A percentile compares a stretch with the other conserved stretches of the same genome.
Evolutionary conservation across 1,140 invertebrate genomes (phyloP).

Genomic region (Sitobion miscanthi): DNA sequence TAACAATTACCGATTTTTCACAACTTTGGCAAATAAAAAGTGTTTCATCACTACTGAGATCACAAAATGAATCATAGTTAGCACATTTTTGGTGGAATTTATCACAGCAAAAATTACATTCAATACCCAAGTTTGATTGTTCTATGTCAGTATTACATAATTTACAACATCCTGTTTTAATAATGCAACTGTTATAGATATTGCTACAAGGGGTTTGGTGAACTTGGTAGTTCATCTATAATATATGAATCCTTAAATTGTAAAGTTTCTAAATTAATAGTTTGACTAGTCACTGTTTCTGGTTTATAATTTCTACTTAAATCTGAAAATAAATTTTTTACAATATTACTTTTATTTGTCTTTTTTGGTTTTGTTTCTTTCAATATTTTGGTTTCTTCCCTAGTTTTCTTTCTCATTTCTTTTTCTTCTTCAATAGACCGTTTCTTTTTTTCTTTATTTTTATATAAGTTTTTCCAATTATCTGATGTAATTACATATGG

Average conservation of each 20-base stretch:
- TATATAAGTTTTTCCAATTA: conserved; percentile 11
- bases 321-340: neutral
- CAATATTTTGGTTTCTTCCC: neutral
- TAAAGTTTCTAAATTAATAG: neutral
- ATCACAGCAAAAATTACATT: conserved; percentile 17
- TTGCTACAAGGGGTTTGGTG: too few species aligned
- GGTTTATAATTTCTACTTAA: neutral
- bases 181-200: neutral
- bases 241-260: neutral
- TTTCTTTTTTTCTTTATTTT: neutral
- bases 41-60: neutral
- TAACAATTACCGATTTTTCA: conserved; percentile 3
- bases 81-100: neutral
- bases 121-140: neutral
- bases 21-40: neutral
- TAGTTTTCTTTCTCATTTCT: neutral
- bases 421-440: conserved; percentile 8
- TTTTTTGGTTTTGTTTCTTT: neutral
- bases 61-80: neutral
- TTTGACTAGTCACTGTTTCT: conserved; percentile 15
- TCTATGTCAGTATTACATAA: neutral
- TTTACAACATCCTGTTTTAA: neutral
- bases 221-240: neutral
- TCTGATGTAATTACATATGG: conserved; percentile 4
- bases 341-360: neutral